Base-by-base conservation (phyloP, 2,888 invertebrate species). In the Carabus problematicus region DNA sequence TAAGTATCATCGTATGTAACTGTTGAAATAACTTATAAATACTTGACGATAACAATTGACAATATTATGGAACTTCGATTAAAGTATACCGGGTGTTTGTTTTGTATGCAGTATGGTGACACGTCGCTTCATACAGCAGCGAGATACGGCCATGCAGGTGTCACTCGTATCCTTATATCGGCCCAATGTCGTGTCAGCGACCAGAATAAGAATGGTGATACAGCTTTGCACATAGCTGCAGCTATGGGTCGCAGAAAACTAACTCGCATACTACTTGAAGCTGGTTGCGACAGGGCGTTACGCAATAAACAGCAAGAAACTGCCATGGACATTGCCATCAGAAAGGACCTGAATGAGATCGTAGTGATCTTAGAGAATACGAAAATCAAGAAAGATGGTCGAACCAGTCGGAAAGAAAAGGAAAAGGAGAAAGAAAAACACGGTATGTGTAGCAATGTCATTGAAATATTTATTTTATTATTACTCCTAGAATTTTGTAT, bases 171-270 rank as follows among this genome's bases (percentile, higher is more conserved):
- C 76, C 88, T 98, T 64, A 91, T 98, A 74, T 96, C 96, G 43
- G 97, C 96, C 0, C 87, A 91, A 75, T 93, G 94, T 79, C 87
- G 90, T 74, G 91, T 78, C 18, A 72, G 73, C n/a, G 93, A 94
- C 76, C 93, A 93, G 77, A 98, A 98, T 81, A 94, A 97, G 86
- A 98, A 98, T 83, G 96, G 96, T 0, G 97, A 98, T 83, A 95
- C 96, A 0, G 92, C 95, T 0, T 84, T 98, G 11, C 97, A 98
- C 81, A 96, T 98, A 75, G 91, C 96, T 0, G 92, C 95, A 8
- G 97, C 97, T 1, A 94, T 97, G 93, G 95, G 95, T 6, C 85
- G 96, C 18, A 84, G 95, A 64, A 97, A 97, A 83, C 85, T 98
- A 70, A 95, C 96, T 8, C 87, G 94, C 76, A 94, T 98, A 73